These are phyloP conservation scores for Holacanthella duospinosa DNA, from an alignment of 2,888 invertebrate genomes.

Conservation along the genomic window DNA sequence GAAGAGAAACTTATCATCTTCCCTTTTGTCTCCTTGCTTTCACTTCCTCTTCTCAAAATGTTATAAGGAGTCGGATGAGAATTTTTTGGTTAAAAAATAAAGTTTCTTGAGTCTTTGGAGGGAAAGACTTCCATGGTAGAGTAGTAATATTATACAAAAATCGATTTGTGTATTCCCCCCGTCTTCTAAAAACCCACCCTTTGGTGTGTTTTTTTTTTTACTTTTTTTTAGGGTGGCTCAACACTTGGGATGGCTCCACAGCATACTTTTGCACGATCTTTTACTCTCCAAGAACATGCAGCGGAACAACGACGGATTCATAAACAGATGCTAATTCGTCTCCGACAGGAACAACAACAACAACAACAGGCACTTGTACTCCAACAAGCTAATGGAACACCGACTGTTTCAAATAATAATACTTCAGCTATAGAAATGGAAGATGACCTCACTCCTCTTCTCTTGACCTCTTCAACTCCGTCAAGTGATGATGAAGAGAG, in stretches of 20 bases:
- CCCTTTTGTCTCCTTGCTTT: not conserved
- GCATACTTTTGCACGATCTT: constrained; percentile 59
- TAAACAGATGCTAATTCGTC: constrained; percentile 62
- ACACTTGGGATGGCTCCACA: constrained; percentile 76
- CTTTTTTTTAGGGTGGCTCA: constrained; percentile 44
- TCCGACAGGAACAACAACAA: constrained; percentile 58
- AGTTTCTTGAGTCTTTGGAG: not conserved
- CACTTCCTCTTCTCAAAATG: not conserved
- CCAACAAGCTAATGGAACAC: constrained; percentile 5
- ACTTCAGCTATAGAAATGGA: constrained; percentile 7
- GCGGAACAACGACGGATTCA: constrained; percentile 77
- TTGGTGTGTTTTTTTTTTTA: not conserved
- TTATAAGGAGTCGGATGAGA: not conserved
- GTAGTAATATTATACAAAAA: constrained; percentile 5
- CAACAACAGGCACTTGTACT: constrained; percentile 15
- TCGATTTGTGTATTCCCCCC: not conserved
- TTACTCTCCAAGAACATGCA: constrained; percentile 78
- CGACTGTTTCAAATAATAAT: not conserved
- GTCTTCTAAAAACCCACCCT: not conserved
- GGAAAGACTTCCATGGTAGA: not conserved
- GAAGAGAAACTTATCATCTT: not conserved
- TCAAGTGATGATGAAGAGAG: constrained; percentile 69
- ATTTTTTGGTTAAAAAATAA: not conserved
- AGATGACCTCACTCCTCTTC: constrained; percentile 46
- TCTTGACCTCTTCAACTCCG: constrained; percentile 17